These are phyloP conservation scores for Gallinago nigripennis DNA, from an alignment of 2,797 vertebrate species.

Conservation along the genomic window DNA sequence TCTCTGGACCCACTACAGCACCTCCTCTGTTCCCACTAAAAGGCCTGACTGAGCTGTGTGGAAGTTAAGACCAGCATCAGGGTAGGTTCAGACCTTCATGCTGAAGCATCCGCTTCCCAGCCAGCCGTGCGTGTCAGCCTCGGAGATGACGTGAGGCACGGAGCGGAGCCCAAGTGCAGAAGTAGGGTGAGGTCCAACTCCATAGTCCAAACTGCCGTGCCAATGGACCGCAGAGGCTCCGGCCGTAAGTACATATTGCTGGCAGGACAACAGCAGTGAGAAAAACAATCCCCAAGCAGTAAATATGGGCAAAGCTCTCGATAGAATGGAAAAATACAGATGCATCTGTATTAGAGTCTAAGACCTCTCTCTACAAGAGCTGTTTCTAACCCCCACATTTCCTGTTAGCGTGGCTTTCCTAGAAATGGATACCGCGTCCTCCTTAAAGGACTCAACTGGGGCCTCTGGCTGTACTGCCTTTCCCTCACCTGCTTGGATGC, in stretches of 20 bases:
- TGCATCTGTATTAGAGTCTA: conserved; percentile 7
- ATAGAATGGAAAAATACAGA: conserved; percentile 40
- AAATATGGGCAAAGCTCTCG: conserved; percentile 27
- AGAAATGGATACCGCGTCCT: background rate
- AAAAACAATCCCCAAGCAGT: conserved; percentile 57
- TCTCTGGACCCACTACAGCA: background rate
- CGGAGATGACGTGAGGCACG: background rate
- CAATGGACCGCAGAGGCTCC: conserved; percentile 1
- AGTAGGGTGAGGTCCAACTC: background rate
- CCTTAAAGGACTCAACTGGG: background rate
- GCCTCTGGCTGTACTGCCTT: background rate
- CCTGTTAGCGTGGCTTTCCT: conserved; percentile 37
- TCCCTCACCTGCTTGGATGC: conserved; percentile 43
- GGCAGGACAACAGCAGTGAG: conserved; percentile 48
- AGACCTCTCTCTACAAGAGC: background rate
- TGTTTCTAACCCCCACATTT: conserved; percentile 3
- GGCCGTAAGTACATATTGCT: background rate
- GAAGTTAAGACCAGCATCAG: background rate
- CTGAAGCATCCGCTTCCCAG: background rate
- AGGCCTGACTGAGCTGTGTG: background rate
- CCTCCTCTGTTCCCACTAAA: background rate
- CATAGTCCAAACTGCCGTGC: background rate
- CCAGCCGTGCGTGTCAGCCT: background rate
- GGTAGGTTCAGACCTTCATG: background rate
- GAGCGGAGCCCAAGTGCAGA: background rate